Percentiles rank a stretch among this genome's conserved stretches.
These are phyloP conservation scores for Andrena camellia DNA, from an alignment of 2,888 invertebrate genomes.

Conservation along the genomic window DNA sequence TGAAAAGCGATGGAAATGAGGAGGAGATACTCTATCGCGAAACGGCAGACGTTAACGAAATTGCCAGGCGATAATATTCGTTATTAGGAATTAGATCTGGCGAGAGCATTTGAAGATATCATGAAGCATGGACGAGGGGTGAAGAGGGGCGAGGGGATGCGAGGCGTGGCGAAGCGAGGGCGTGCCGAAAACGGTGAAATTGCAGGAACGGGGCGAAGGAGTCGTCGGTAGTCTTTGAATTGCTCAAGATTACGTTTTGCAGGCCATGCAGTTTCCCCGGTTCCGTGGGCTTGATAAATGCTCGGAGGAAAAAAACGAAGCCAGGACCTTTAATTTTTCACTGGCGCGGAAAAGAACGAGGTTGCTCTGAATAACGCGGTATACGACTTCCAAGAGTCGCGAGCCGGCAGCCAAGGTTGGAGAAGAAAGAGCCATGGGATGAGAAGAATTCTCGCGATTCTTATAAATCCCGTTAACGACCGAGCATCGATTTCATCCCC, in stretches of 20 bases:
- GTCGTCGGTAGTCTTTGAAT: constrained; percentile 77
- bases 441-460: constrained; percentile 62
- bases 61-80: constrained; percentile 17
- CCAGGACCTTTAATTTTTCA: constrained; percentile 78
- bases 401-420: not conserved
- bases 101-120: constrained; percentile 43
- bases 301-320: constrained; percentile 73
- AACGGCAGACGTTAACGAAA: not conserved
- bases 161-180: constrained; percentile 17
- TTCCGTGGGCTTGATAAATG: constrained; percentile 79
- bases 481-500: constrained; percentile 65
- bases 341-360: constrained; percentile 54
- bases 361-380: constrained; percentile 62
- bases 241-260: constrained; percentile 82
- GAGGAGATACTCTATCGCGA: no score
- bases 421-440: constrained; percentile 33
- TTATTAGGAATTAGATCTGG: constrained; percentile 44
- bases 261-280: constrained; percentile 76
- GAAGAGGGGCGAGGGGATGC: not conserved
- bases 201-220: constrained; percentile 63
- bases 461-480: constrained; percentile 72
- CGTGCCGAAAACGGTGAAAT: constrained; percentile 55
- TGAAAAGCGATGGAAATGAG: not conserved
- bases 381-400: constrained; percentile 20
- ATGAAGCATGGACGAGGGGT: constrained; percentile 27